Percentiles rank a stretch among this genome's conserved stretches.
phyloP scores from a whole-genome alignment of 2,113 vertebrate genomes.

The Trichechus manatus region DNA sequence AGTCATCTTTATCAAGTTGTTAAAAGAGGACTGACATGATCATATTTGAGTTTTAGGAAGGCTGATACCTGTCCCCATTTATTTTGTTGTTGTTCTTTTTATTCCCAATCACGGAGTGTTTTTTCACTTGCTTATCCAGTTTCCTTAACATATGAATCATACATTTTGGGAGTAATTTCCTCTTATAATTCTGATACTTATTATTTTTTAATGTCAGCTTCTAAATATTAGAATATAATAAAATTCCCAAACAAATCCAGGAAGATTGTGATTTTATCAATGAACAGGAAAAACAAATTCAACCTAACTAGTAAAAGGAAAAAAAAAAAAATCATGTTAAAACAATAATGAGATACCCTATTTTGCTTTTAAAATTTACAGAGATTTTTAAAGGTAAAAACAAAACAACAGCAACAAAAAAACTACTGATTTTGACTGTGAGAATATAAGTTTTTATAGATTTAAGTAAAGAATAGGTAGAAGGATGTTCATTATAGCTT shows the following conservation, averaged over 20 bases:
- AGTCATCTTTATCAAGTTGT: neutral
- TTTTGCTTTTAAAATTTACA: constrained; percentile 47
- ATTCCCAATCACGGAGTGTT: neutral
- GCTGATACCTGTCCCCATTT: neutral
- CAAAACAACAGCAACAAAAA: neutral
- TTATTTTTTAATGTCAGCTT: constrained; percentile 5
- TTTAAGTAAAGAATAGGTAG: constrained; percentile 30
- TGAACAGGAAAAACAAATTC: constrained; percentile 7
- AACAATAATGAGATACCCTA: constrained; percentile 15
- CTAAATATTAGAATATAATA: neutral
- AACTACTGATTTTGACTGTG: neutral
- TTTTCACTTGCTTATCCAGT: constrained; percentile 27
- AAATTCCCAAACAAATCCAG: neutral
- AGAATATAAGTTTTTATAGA: constrained; percentile 9
- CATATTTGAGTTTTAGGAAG: neutral
- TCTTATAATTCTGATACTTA: neutral
- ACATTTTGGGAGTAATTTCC: constrained; percentile 49
- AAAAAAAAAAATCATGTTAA: neutral
- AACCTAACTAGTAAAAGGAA: neutral
- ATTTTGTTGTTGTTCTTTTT: constrained; percentile 11
- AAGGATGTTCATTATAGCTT: neutral
- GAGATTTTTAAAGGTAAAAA: neutral
- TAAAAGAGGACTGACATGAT: neutral
- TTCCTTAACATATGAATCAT: neutral
- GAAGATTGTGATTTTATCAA: neutral